phyloP scores from a whole-genome alignment of 1,140 invertebrate genomes.

The Polypedilum pembai region DNA sequence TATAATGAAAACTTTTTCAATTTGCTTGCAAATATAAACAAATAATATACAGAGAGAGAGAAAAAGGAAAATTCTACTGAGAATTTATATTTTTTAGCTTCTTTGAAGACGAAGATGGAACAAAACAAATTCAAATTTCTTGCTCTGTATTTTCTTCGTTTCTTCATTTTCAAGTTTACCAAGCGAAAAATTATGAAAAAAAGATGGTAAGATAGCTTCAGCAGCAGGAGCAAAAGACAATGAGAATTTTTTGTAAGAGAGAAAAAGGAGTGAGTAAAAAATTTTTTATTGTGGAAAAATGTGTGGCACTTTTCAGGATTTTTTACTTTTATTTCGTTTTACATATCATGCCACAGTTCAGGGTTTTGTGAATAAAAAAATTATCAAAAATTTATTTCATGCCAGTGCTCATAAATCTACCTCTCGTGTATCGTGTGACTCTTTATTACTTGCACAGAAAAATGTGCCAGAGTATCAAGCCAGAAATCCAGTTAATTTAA shows the following conservation, averaged over 20 bases:
- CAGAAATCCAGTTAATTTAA: slow-evolving; percentile 26
- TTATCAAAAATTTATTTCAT: neutral
- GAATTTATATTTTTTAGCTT: neutral
- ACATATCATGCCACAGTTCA: too few relatives aligned
- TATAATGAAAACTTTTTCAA: slow-evolving; percentile 14
- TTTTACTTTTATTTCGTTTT: neutral
- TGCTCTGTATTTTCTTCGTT: neutral
- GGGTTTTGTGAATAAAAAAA: too few relatives aligned
- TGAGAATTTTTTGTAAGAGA: neutral
- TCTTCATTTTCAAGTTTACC: slow-evolving; percentile 7
- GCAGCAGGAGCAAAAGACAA: neutral
- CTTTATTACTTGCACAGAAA: slow-evolving; percentile 16
- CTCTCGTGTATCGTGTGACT: neutral
- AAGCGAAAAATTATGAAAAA: slow-evolving; percentile 26
- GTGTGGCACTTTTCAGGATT: neutral
- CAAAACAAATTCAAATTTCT: slow-evolving; percentile 7
- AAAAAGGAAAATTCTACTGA: neutral
- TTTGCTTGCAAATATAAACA: slow-evolving; percentile 18
- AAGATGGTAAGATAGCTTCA: neutral
- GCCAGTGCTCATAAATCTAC: neutral
- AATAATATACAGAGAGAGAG: neutral
- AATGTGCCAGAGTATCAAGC: too few relatives aligned
- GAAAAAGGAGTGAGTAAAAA: neutral
- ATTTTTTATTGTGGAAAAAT: neutral
- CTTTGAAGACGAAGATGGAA: neutral